Conservation (phyloP, 2,888 invertebrate genomes). For the Nezara viridula region DNA sequence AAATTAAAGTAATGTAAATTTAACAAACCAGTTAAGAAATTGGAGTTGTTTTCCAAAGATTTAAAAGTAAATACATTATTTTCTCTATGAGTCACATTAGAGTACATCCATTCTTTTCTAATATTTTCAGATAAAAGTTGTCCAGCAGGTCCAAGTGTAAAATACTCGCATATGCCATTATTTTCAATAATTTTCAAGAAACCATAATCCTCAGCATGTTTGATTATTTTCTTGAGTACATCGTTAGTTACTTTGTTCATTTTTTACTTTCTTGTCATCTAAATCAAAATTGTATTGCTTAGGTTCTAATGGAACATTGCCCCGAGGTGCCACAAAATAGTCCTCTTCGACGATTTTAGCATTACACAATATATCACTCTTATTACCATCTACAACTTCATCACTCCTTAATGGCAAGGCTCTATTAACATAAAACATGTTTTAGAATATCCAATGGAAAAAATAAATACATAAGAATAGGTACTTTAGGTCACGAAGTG, state of each 20-base stretch:
- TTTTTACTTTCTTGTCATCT: conserved; percentile 17
- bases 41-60: not conserved
- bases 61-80: conserved; percentile 70
- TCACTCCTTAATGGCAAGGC: conserved; percentile 79
- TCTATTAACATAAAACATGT: conserved; percentile 70
- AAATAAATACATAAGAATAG: not conserved
- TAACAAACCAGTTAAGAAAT: conserved; percentile 35
- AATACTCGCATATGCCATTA: conserved; percentile 58
- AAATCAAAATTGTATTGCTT: conserved; percentile 59
- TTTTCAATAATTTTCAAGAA: conserved; percentile 64
- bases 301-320: conserved; percentile 81
- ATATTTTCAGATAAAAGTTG: conserved; percentile 72
- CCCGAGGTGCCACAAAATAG: conserved; percentile 92
- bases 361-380: conserved; percentile 80
- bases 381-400: conserved; percentile 78
- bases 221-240: conserved; percentile 64
- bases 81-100: conserved; percentile 71
- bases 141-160: conserved; percentile 71
- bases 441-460: not conserved
- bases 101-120: conserved; percentile 73
- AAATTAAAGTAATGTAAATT: not conserved
- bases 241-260: conserved; percentile 44
- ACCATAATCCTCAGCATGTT: conserved; percentile 65
- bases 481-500: too few relatives aligned
- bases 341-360: conserved; percentile 85